Base-by-base conservation (phyloP, 37 sponge, comb jelly and placozoan species). In the Beroe forskalii region DNA sequence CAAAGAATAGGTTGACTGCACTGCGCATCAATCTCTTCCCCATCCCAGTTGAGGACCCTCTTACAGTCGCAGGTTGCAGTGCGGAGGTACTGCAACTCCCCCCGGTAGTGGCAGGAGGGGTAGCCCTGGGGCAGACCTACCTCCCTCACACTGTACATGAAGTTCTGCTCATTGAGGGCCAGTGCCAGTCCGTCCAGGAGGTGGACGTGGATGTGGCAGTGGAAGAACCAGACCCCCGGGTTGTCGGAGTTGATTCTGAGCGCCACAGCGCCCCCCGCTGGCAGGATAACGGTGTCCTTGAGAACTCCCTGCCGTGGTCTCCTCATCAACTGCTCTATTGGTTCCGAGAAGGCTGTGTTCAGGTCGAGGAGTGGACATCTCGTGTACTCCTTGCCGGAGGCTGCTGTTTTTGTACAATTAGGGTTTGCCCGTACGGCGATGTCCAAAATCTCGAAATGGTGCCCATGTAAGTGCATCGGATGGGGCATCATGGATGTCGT, bases 171-270 rank as follows among this genome's bases (percentile, higher is more conserved):
- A n/a, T n/a, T n/a, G n/a, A n/a, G n/a, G n/a, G n/a, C n/a, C n/a
- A n/a, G n/a, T n/a, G n/a, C n/a, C n/a, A n/a, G n/a, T 24, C 92
- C 92, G 19, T 41, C 64, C 37, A 43, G 35, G 61, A 75, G 42
- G 80, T 96, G 94, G 6, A 89, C 32, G 64, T 95, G 94, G 62
- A 95, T 93, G 89, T 96, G 97, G 64, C 95, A 96, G 91, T 96
- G 97, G 28, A 95, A 66, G 41, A 96, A 95, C 97, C 97, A 96
- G 69, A 91, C 91, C 39, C 97, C 97, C 23, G 97, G 97, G 91
- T 95, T 96, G 90, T 94, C 91, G 1, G 95, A 90, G 22, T 62
- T 90, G 61, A 95, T 92, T 61, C 92, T 92, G 41, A 95, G 90
- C 23, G 94, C 95, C 1, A 91, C 92, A 64, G 94, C 95, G 0